phyloP scores from a whole-genome alignment of 2,113 vertebrate genomes.

The Pseudopodoces humilis region DNA sequence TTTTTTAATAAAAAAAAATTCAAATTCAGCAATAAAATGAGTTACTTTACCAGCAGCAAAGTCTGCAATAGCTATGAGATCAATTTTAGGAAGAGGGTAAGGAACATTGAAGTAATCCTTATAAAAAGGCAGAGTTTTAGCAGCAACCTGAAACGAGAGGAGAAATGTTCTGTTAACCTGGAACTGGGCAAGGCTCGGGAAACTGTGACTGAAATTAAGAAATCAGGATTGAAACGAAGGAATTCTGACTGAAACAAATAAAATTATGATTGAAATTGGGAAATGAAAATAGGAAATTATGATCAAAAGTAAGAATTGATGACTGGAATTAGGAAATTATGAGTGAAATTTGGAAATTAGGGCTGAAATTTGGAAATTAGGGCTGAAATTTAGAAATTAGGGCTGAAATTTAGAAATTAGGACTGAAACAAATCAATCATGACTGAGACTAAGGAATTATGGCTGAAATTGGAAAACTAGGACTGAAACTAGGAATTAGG shows the following conservation, averaged over 20 bases:
- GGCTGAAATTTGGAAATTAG: not conserved
- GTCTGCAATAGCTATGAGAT: constrained; percentile 99
- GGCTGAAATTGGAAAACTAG: no score
- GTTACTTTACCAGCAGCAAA: constrained; percentile 97
- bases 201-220: not conserved
- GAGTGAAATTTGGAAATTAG: not conserved
- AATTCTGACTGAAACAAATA: rapidly evolving
- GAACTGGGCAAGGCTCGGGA: not conserved
- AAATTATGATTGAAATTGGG: not conserved
- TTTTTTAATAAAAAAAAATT: constrained; percentile 5
- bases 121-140: constrained; percentile 99
- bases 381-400: not conserved
- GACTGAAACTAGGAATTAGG: no score
- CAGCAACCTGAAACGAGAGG: constrained; percentile 86
- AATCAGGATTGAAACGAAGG: rapidly evolving
- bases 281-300: not conserved
- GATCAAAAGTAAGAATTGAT: not conserved
- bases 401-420: not conserved
- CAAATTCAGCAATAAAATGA: constrained; percentile 70
- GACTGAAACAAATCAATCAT: not conserved
- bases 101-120: constrained; percentile 99
- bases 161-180: constrained; percentile 9
- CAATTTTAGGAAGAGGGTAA: constrained; percentile 98
- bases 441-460: no score
- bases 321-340: not conserved